Conservation (phyloP, 2,113 vertebrate species). For the Equus quagga region DNA sequence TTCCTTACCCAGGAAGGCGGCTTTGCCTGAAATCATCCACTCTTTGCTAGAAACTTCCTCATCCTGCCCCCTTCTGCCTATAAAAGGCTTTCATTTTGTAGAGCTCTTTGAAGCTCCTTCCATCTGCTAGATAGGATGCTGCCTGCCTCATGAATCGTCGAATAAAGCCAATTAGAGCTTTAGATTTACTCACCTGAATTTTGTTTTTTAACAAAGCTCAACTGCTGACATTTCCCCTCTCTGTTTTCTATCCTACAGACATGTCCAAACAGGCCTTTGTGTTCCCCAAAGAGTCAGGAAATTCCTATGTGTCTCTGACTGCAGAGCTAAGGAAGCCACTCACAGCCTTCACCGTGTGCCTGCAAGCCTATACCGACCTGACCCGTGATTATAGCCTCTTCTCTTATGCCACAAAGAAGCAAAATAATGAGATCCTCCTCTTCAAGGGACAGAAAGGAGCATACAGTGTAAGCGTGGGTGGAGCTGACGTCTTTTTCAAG, state of each 20-base stretch:
- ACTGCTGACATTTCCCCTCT: neutral
- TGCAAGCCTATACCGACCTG: neutral
- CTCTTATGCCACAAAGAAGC: neutral
- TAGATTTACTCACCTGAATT: neutral
- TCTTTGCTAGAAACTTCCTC: neutral
- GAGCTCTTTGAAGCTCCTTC: neutral
- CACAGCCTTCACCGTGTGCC: neutral
- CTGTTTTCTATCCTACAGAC: neutral
- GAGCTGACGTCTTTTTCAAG: accelerated
- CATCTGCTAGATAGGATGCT: neutral
- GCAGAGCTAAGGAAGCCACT: neutral
- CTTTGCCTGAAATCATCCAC: neutral
- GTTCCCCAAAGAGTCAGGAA: neutral
- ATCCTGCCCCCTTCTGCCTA: neutral
- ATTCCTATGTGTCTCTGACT: neutral
- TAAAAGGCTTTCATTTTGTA: neutral
- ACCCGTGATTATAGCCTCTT: neutral
- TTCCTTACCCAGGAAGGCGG: neutral
- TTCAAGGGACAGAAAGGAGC: neutral
- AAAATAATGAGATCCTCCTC: slow-evolving; percentile 1
- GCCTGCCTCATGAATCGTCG: neutral
- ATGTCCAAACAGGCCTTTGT: slow-evolving; percentile 42
- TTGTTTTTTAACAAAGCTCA: neutral
- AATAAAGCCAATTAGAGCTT: neutral
- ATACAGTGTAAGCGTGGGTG: accelerated